Base-by-base conservation (phyloP, 2,888 invertebrate genomes). In the Diplazon laetatorius region DNA sequence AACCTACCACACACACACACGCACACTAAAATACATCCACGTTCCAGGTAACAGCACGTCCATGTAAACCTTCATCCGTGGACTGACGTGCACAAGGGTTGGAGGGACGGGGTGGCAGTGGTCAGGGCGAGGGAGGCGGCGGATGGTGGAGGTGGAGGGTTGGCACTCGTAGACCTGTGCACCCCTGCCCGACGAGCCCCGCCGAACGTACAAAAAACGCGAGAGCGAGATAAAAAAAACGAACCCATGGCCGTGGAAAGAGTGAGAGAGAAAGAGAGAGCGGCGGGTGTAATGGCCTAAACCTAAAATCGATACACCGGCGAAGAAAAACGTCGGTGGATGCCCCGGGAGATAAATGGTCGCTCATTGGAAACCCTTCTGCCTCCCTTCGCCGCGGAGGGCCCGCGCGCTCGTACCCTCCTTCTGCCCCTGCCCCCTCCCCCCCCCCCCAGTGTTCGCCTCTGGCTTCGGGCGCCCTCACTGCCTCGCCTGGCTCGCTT, bases 261-360 rank as follows among this genome's bases (percentile, higher is more conserved):
- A 77, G 81, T 80, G 80, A 80, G 82, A n/a, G n/a, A n/a, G n/a
- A 77, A 80, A 30, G 8, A 77, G 81, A 81, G 80, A 80, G 82
- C 82, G 78, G 82, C 77, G 83, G 84, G 86, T 84, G 85, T 86
- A 86, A 86, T 85, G 85, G 85, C 84, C 85, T 86, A 85, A 85
- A 86, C 85, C 86, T 85, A 86, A 86, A 86, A 86, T 86, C 86
- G 86, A 86, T 86, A 86, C 86, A 85, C 82, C 83, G 84, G 81
- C 83, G 84, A 84, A 85, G 84, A 86, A 85, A 86, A 85, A 86
- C 84, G 86, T 86, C 86, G 86, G 85, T 84, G 86, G 85, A 86
- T 85, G 86, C 85, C 85, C 85, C 85, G 85, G 84, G 85, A 86
- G 86, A 86, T 86, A 86, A 86, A 86, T 86, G 86, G 85, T 84